Percentiles rank a stretch among this genome's conserved stretches.
Evolutionary conservation across 2,113 vertebrate genomes (phyloP).

Genomic region (Tauraco erythrolophus): DNA sequence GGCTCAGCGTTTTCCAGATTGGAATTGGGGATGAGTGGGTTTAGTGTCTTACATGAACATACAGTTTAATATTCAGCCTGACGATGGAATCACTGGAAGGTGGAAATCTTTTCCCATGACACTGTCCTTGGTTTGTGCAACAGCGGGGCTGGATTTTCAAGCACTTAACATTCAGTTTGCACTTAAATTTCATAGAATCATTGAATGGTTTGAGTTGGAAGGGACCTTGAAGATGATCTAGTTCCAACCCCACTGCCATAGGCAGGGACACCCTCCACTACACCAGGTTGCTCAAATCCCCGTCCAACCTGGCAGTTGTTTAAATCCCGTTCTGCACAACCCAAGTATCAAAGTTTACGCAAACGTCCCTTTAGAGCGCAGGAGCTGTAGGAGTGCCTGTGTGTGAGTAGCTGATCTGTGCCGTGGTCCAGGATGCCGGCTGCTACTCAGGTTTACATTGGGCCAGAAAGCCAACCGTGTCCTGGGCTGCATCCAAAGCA

Average conservation of each 20-base stretch:
- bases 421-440: neutral
- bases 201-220: too few relatives aligned
- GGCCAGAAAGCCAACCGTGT: too few relatives aligned
- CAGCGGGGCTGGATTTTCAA: neutral
- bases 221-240: too few relatives aligned
- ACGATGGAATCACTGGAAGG: neutral
- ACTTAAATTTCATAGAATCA: neutral
- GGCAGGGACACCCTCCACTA: too few relatives aligned
- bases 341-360: neutral
- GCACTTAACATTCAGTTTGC: neutral
- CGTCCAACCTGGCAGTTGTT: neutral
- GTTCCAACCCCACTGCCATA: too few relatives aligned
- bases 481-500: too few relatives aligned
- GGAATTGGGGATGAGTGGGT: neutral
- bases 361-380: fast-evolving
- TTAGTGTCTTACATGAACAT: neutral
- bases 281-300: too few relatives aligned
- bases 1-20: neutral
- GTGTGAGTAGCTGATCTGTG: neutral
- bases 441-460: neutral
- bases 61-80: neutral
- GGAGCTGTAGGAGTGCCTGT: neutral
- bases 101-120: neutral
- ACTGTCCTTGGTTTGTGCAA: neutral
- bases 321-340: neutral